These are phyloP conservation scores for Campaea margaritaria DNA, from an alignment of 2,888 invertebrate genomes.

Conservation along the genomic window DNA sequence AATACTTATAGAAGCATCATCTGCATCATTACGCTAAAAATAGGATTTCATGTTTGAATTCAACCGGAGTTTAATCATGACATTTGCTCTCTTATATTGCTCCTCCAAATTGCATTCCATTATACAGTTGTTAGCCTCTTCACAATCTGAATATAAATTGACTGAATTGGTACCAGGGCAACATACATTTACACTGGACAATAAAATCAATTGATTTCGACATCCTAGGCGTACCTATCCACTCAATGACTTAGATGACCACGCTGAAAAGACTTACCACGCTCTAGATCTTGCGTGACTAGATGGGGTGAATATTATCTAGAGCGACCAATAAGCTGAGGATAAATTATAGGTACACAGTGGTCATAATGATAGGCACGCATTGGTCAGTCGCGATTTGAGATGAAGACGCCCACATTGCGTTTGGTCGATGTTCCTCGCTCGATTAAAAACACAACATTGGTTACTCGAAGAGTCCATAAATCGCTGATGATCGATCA, in stretches of 20 bases:
- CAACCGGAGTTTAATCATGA: background rate
- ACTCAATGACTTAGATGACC: background rate
- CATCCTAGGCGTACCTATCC: constrained; percentile 36
- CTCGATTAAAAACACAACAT: background rate
- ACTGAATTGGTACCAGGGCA: constrained; percentile 56
- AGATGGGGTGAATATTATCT: no score
- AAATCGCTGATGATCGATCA: background rate
- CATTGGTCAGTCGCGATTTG: no score
- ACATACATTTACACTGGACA: constrained; percentile 47
- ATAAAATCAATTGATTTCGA: constrained; percentile 57
- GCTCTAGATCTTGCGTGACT: no score
- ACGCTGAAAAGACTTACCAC: no score
- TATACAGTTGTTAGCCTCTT: constrained; percentile 50
- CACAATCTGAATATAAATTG: constrained; percentile 63
- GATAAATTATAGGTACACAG: no score
- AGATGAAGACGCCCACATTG: no score
- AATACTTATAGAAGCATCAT: no score
- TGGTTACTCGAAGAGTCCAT: background rate
- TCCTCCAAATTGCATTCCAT: constrained; percentile 55
- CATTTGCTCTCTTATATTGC: constrained; percentile 20
- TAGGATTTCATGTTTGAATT: background rate
- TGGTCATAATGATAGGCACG: no score
- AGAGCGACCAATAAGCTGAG: no score
- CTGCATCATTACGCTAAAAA: no score
- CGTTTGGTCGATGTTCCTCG: no score